Conservation (phyloP, 2,797 vertebrate species). For the Fratercula arctica region DNA sequence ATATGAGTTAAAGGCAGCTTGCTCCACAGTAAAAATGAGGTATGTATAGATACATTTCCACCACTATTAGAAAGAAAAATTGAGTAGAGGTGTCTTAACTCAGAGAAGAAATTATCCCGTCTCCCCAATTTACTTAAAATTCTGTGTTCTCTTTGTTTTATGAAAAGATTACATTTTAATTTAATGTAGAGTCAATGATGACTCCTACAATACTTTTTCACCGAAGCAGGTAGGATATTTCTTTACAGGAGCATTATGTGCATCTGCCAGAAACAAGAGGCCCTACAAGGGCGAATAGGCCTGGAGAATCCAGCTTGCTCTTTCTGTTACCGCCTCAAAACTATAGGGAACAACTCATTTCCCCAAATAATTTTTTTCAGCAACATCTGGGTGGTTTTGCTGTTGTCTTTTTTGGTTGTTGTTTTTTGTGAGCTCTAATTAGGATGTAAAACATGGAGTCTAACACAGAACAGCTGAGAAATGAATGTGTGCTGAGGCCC, state of each 20-base stretch:
- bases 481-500: accelerated
- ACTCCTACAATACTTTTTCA: background rate
- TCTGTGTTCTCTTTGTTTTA: background rate
- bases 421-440: background rate
- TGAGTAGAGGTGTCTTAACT: background rate
- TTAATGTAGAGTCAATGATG: background rate
- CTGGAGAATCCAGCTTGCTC: background rate
- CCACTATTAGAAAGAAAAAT: background rate
- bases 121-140: background rate
- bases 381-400: accelerated
- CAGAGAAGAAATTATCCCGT: background rate
- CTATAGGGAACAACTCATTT: background rate
- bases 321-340: background rate
- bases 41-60: background rate
- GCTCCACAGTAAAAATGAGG: background rate
- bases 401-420: no score
- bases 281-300: accelerated
- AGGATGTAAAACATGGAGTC: background rate
- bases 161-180: background rate
- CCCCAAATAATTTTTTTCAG: background rate
- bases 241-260: accelerated
- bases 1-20: background rate
- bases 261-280: background rate
- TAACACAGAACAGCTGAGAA: background rate
- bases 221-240: background rate